phyloP scores from a whole-genome alignment of 2,888 invertebrate species.

The Dione juno region DNA sequence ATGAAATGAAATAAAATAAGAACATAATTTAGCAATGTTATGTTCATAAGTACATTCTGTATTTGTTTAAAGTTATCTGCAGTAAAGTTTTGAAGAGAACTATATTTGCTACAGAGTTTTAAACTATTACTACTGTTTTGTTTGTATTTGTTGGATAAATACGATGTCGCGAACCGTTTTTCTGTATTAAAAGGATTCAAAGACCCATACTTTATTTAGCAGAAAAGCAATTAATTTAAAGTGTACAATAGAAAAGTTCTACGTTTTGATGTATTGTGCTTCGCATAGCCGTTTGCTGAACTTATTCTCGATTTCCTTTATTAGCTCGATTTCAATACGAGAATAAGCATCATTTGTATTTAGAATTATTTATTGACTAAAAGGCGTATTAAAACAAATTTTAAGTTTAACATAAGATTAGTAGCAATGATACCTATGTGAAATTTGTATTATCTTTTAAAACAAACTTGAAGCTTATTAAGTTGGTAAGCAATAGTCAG shows the following conservation, averaged over 20 bases:
- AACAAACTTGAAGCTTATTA: conserved; percentile 27
- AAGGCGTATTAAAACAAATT: conserved; percentile 11
- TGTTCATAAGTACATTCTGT: conserved; percentile 18
- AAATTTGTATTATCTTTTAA: conserved; percentile 26
- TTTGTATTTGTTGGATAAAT: conserved; percentile 35
- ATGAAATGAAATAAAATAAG: background rate
- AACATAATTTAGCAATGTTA: conserved; percentile 1
- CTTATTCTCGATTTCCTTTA: conserved; percentile 75
- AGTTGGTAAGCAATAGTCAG: conserved; percentile 32
- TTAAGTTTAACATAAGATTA: conserved; percentile 8
- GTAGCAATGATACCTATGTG: conserved; percentile 10
- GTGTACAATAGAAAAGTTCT: conserved; percentile 78
- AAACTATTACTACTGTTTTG: conserved; percentile 33
- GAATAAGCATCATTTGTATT: conserved; percentile 56
- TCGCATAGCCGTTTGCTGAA: conserved; percentile 72
- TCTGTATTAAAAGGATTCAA: conserved; percentile 33
- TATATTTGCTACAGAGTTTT: conserved; percentile 29
- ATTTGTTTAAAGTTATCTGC: conserved; percentile 32
- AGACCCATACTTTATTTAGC: conserved; percentile 43
- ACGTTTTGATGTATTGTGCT: conserved; percentile 77
- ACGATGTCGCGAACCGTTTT: conserved; percentile 38
- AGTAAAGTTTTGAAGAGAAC: conserved; percentile 30
- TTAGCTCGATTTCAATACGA: conserved; percentile 71
- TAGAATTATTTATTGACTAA: conserved; percentile 51
- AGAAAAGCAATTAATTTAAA: conserved; percentile 76